These are phyloP conservation scores for Eulithis testata DNA, from an alignment of 2,888 invertebrate species.

Conservation along the genomic window DNA sequence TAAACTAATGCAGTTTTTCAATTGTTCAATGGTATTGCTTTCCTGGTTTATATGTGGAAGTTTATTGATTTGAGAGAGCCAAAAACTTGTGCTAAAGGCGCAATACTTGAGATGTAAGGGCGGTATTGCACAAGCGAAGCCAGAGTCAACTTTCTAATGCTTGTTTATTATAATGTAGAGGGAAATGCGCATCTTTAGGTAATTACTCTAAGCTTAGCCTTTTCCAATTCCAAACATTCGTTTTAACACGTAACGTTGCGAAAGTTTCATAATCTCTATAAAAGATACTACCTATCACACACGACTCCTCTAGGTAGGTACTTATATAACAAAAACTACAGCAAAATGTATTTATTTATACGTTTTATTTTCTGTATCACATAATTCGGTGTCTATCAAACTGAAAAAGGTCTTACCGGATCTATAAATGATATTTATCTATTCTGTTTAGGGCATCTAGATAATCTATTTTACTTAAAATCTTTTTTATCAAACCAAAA, in stretches of 20 bases:
- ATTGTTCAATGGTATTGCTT: background rate
- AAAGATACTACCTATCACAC: too few relatives aligned
- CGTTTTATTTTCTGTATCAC: too few relatives aligned
- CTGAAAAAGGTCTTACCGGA: too few relatives aligned
- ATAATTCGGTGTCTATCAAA: too few relatives aligned
- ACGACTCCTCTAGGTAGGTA: too few relatives aligned
- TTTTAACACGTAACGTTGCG: conserved; percentile 14
- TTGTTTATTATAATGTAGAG: conserved; percentile 51
- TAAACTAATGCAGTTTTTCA: background rate
- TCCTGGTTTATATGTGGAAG: background rate
- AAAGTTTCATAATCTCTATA: conserved; percentile 3
- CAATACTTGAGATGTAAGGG: conserved; percentile 50
- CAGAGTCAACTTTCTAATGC: conserved; percentile 57
- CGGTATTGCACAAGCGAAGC: conserved; percentile 65
- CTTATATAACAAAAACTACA: too few relatives aligned
- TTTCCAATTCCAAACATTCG: conserved; percentile 50
- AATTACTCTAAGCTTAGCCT: conserved; percentile 46
- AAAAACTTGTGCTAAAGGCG: conserved; percentile 11
- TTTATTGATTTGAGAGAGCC: background rate
- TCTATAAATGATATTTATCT: too few relatives aligned
- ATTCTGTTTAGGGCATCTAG: too few relatives aligned
- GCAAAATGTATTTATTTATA: too few relatives aligned
- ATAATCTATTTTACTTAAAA: too few relatives aligned
- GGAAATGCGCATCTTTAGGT: conserved; percentile 56
- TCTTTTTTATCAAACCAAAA: too few relatives aligned